Conservation (phyloP, 2,888 invertebrate genomes). For the Ametastegia equiseti region DNA sequence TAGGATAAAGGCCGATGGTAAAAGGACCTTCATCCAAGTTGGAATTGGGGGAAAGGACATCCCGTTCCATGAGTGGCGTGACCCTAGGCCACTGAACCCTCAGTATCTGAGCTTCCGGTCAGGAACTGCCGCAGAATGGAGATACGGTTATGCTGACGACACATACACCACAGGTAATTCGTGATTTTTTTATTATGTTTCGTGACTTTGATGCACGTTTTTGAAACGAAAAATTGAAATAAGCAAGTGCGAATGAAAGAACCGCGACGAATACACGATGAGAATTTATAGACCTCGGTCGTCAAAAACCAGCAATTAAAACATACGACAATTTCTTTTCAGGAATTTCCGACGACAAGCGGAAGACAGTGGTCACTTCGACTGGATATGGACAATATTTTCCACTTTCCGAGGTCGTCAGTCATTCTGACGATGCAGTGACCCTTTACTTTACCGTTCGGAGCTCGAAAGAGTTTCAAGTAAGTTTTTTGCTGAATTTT, state of each 20-base stretch:
- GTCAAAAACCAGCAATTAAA: background rate
- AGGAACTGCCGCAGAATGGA: constrained; percentile 51
- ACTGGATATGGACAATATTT: constrained; percentile 54
- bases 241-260: too few relatives aligned
- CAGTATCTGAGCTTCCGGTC: constrained; percentile 56
- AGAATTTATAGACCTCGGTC: background rate
- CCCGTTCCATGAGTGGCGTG: constrained; percentile 55
- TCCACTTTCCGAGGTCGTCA: constrained; percentile 51
- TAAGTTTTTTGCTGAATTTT: constrained; percentile 32
- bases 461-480: constrained; percentile 48
- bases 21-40: constrained; percentile 52
- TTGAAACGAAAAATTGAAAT: too few relatives aligned
- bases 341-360: constrained; percentile 52
- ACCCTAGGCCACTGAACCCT: constrained; percentile 51
- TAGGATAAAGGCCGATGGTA: constrained; percentile 47
- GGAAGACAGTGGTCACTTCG: constrained; percentile 52
- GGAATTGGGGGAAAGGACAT: constrained; percentile 52
- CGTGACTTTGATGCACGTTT: background rate
- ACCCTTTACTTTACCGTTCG: constrained; percentile 53
- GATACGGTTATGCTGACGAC: constrained; percentile 50
- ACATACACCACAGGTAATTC: constrained; percentile 47
- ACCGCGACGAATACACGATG: too few relatives aligned
- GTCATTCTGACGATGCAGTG: constrained; percentile 51
- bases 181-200: background rate
- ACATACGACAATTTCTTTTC: background rate